These are phyloP conservation scores for Oreortyx pictus DNA, from an alignment of 2,797 vertebrate species.

Conservation along the genomic window DNA sequence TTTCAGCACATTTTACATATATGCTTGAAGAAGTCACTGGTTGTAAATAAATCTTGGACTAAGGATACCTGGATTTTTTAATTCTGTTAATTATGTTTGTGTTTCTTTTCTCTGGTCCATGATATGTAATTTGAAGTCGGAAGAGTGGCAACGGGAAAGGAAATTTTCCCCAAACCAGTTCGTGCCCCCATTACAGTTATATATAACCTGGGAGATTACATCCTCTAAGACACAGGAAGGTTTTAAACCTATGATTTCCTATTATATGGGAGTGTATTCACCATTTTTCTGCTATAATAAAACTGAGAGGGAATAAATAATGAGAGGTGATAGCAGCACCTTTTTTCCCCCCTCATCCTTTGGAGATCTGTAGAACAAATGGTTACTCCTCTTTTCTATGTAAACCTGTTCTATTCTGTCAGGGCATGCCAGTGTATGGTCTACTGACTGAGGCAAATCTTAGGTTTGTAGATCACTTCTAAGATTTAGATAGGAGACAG, in stretches of 20 bases:
- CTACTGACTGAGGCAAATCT: neutral
- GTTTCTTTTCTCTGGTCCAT: neutral
- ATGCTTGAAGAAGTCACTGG: neutral
- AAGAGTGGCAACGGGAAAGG: neutral
- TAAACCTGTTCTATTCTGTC: constrained; percentile 23
- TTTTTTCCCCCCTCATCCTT: neutral
- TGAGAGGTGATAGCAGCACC: neutral
- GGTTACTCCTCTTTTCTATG: neutral
- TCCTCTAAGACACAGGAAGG: neutral
- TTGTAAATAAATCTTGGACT: neutral
- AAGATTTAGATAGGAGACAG: neutral
- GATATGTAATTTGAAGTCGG: neutral
- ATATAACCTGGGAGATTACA: neutral
- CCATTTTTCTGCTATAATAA: neutral
- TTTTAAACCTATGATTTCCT: neutral
- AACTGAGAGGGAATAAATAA: neutral
- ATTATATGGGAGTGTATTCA: neutral
- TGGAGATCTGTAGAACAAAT: neutral
- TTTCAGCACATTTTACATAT: neutral
- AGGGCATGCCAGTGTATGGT: neutral
- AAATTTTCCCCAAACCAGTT: neutral
- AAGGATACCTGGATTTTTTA: neutral
- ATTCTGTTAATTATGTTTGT: neutral
- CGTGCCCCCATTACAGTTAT: neutral
- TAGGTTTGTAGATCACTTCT: constrained; percentile 11